Conservation (phyloP, 2,797 vertebrate genomes). For the Hypotaenidia okinawae region DNA sequence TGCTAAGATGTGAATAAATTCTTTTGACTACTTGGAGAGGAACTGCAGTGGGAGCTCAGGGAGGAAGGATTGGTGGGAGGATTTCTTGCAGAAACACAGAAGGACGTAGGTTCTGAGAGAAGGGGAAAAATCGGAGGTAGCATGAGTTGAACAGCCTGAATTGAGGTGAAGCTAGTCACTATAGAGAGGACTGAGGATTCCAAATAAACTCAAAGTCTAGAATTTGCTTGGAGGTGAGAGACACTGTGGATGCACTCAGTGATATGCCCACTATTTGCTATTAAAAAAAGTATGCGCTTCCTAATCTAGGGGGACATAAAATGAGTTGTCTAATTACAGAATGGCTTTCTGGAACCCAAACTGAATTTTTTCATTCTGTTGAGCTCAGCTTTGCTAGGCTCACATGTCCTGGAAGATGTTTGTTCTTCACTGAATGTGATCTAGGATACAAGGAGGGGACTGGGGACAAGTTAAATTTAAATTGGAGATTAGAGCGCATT, state of each 20-base stretch:
- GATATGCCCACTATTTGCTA: not conserved
- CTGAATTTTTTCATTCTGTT: not conserved
- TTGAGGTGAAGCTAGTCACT: not conserved
- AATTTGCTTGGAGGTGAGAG: not conserved
- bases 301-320: not conserved
- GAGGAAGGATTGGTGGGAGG: not conserved
- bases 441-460: not conserved
- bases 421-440: not conserved
- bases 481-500: not conserved
- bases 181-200: not conserved
- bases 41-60: not conserved
- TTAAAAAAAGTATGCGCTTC: not conserved
- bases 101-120: not conserved
- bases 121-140: not conserved
- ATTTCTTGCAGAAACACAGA: not conserved
- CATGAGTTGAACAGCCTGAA: not conserved
- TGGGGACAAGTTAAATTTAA: not conserved
- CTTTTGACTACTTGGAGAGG: not conserved
- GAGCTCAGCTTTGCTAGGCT: not conserved
- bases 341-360: not conserved
- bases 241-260: not conserved
- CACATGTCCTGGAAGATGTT: not conserved
- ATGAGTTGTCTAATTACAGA: not conserved
- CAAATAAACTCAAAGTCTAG: not conserved
- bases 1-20: not conserved